These are phyloP conservation scores for Entomobrya multifasciata DNA, from an alignment of 2,888 invertebrate species.

Conservation along the genomic window DNA sequence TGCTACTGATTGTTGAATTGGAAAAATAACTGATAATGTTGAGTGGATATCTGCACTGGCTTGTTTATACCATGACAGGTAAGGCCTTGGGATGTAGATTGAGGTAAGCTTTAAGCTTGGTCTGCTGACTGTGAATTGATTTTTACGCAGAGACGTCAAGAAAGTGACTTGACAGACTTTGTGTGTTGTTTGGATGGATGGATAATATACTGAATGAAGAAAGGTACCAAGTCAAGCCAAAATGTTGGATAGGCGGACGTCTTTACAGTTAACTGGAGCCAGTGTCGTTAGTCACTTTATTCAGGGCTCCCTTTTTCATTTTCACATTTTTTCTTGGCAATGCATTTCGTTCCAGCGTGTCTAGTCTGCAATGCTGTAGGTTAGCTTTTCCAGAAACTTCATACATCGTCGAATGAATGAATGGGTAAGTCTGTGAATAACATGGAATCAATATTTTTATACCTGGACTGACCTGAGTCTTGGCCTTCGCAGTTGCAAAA, in stretches of 20 bases:
- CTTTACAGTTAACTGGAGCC: constrained; percentile 11
- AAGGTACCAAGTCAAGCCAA: too few species aligned
- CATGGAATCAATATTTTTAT: constrained; percentile 29
- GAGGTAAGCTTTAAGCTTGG: background rate
- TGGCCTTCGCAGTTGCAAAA: background rate
- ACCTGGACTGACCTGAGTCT: constrained; percentile 15
- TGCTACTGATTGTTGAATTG: background rate
- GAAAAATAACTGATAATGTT: constrained; percentile 8
- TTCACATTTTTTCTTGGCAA: constrained; percentile 19
- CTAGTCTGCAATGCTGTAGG: background rate
- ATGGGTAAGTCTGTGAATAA: background rate
- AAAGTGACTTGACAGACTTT: background rate
- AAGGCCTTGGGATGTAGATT: background rate
- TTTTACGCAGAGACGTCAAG: constrained; percentile 6
- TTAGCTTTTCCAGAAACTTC: too few species aligned
- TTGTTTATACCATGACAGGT: background rate
- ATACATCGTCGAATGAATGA: background rate
- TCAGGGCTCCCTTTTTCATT: background rate
- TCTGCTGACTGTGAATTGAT: background rate
- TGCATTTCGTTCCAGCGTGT: background rate
- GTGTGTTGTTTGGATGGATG: background rate
- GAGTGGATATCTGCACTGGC: background rate
- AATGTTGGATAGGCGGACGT: constrained; percentile 23
- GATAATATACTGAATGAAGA: background rate
- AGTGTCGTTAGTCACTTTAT: constrained; percentile 52